These are phyloP conservation scores for Prosapia bicincta DNA, from an alignment of 2,888 invertebrate genomes.

Conservation along the genomic window DNA sequence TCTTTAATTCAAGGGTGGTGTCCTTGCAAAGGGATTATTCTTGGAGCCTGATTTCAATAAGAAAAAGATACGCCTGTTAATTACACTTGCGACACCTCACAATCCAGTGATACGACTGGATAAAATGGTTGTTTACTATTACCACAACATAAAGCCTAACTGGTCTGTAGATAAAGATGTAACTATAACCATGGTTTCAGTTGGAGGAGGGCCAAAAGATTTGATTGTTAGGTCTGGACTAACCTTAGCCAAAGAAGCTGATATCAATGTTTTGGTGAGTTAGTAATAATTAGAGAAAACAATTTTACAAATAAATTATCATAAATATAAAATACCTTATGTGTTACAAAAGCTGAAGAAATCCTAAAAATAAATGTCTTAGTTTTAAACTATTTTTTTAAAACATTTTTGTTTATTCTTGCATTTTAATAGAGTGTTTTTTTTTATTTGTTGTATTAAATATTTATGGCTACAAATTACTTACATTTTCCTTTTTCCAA, in stretches of 20 bases:
- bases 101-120: conserved; percentile 73
- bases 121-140: conserved; percentile 58
- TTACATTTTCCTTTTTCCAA: too few relatives aligned
- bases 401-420: too few relatives aligned
- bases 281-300: too few relatives aligned
- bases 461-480: too few relatives aligned
- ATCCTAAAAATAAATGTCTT: too few relatives aligned
- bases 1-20: conserved; percentile 75
- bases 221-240: conserved; percentile 71
- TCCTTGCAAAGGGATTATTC: conserved; percentile 73
- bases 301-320: too few relatives aligned
- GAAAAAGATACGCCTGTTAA: conserved; percentile 60
- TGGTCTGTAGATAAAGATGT: conserved; percentile 38
- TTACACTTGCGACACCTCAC: conserved; percentile 84
- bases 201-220: conserved; percentile 86
- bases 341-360: too few relatives aligned
- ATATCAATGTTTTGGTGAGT: conserved; percentile 63
- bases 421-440: too few relatives aligned
- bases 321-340: too few relatives aligned
- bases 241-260: conserved; percentile 57
- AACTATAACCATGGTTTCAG: conserved; percentile 63
- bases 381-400: too few relatives aligned
- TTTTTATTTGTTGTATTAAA: too few relatives aligned
- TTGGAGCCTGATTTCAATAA: conserved; percentile 56
- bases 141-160: conserved; percentile 50